Evolutionary conservation across 2,797 vertebrate species (phyloP), one percentile per base, ranked within the genome.

Genomic region (Apogon talboti): DNA sequence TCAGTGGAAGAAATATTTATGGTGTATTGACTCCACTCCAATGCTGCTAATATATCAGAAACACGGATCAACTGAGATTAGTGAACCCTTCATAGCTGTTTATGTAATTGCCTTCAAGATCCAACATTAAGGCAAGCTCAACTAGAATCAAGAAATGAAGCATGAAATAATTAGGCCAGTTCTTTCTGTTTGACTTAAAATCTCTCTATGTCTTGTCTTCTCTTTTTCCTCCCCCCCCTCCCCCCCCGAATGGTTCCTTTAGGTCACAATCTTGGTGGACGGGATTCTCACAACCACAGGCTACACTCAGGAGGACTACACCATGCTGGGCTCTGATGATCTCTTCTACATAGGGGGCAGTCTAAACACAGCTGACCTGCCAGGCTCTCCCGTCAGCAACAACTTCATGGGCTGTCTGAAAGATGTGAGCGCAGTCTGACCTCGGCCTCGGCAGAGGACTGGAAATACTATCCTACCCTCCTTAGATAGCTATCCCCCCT

Each of bases 391-490:
- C 0, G 95, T 98, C 91, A 98, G 96, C 95, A 98, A 98, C 93
- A 98, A 98, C 94, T 98, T 98, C 90, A 96, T 97, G 95, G 97
- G 97, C 83, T 98, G 97, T 82, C 95, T 98, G 59, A 98, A 96
- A 92, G 95, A 98, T n/a, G 97, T 98, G 90, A 98, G 96, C 94
- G 67, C 60, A 64, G 61, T 76, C 64, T 74, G 80, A 86, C 83
- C 83, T 73, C 76, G 1, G 52, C 35, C 66, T 59, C 58, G 18
- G 44, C 61, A 69, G 64, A 66, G 53, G 43, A 51, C 71, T 70
- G 55, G 84, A 85, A 91, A 90, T 37, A 76, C 66, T 76, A 87
- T 66, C 86, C 76, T 1, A 2, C 65, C 67, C 65, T 81, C 57
- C 66, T 64, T 57, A 50, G 57, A 71, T 64, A 70, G 52, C 72